Percentiles rank a stretch among this genome's conserved stretches.
phyloP scores from a whole-genome alignment of 1,140 invertebrate genomes.

The Venturia canescens region DNA sequence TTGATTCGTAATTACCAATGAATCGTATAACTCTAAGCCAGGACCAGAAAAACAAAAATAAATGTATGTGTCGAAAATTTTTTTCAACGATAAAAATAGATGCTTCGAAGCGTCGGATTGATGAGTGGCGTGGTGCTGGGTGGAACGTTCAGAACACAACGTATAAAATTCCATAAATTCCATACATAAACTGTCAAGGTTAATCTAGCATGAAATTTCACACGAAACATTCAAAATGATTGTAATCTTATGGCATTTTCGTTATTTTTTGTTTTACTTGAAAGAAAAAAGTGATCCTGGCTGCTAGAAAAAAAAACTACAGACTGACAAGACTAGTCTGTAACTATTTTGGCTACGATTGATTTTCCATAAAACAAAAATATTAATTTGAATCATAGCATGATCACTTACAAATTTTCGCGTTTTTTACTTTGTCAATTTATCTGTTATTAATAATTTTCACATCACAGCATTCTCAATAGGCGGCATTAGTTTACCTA shows the following conservation, averaged over 20 bases:
- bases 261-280: not conserved
- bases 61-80: not conserved
- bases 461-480: constrained; percentile 71
- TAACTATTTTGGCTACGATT: constrained; percentile 50
- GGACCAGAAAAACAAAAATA: constrained; percentile 24
- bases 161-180: constrained; percentile 23
- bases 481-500: constrained; percentile 73
- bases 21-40: constrained; percentile 38
- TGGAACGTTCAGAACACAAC: constrained; percentile 9
- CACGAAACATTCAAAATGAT: constrained; percentile 30
- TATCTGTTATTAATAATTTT: constrained; percentile 67
- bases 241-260: not conserved
- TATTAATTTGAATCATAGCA: constrained; percentile 63
- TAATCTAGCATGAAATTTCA: constrained; percentile 5
- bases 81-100: not conserved
- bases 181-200: constrained; percentile 34
- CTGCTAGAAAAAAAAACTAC: constrained; percentile 52
- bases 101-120: not conserved
- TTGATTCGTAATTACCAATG: constrained; percentile 45
- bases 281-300: constrained; percentile 17
- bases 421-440: constrained; percentile 48
- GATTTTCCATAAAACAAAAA: constrained; percentile 23
- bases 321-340: constrained; percentile 51
- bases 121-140: constrained; percentile 9
- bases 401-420: constrained; percentile 72